Evolutionary conservation across 2,797 vertebrate genomes (phyloP), one percentile per base, ranked within the genome.

Genomic region (Ctenochaetus hawaiiensis): DNA sequence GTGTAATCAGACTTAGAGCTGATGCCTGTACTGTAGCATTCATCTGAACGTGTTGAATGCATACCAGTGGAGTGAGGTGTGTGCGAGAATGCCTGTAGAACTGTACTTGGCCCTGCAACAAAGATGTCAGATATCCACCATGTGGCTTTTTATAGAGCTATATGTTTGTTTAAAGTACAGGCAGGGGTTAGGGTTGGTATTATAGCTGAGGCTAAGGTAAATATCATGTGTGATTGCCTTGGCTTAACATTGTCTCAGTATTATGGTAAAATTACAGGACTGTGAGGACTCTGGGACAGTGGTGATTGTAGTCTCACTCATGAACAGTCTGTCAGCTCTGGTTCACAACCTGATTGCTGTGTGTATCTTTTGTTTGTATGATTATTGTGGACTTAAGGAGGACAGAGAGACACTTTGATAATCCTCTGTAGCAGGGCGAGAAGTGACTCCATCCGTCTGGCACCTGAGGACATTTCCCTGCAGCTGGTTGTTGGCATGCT

Each of bases 401-500:
- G 51, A 41, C 43, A 67, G 17, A 62, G 47, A 75, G 62, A 72
- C 12, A 2, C 66, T 77, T 87, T 87, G 51, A 82, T 82, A 71
- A 72, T 63, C 53, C 37, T 75, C n/a, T 69, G 37, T 67, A 65
- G 54, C 54, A 70, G 71, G 61, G 62, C 69, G 37, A 49, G 70
- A 88, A 86, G 84, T 90, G 90, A 93, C 86, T 91, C 74, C 57
- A 88, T 91, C 64, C 56, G 59, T 84, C 75, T 92, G 91, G 89
- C 91, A 91, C 91, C 85, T 86, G 73, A 87, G 66, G 68, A 80
- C 64, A 79, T 83, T 82, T 72, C 70, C 81, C 71, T 3, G 52
- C 69, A 83, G 87, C 80, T 76, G 83, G 73, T 77, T 87, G 77
- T 74, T 85, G 83, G 87, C 87, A 78, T 67, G 51, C 75, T 75